These are phyloP conservation scores for Harpagifer antarcticus DNA, from an alignment of 2,797 vertebrate species.

Conservation along the genomic window DNA sequence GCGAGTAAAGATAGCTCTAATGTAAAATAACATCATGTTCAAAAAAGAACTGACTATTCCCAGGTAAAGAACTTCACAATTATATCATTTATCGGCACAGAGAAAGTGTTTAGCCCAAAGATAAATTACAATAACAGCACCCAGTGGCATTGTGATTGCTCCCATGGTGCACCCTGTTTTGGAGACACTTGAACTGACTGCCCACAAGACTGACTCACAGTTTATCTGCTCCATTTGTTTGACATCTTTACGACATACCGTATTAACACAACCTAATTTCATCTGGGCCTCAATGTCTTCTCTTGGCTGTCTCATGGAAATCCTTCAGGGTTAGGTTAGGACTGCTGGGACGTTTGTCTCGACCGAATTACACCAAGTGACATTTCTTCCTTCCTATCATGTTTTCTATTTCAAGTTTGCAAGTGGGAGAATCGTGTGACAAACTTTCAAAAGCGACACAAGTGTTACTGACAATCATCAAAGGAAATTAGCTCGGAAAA, in stretches of 20 bases:
- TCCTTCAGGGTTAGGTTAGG: constrained; percentile 80
- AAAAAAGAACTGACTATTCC: constrained; percentile 50
- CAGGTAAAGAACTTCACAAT: constrained; percentile 50
- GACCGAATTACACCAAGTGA: constrained; percentile 75
- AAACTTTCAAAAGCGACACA: constrained; percentile 80
- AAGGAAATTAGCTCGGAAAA: constrained; percentile 37
- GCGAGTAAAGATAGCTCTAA: constrained; percentile 49
- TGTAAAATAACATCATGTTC: constrained; percentile 55
- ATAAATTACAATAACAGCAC: constrained; percentile 76
- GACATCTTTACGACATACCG: constrained; percentile 78
- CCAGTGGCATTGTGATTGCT: constrained; percentile 69
- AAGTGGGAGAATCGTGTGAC: constrained; percentile 33
- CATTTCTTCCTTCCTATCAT: constrained; percentile 51
- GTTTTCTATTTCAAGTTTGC: constrained; percentile 67
- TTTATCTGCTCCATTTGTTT: constrained; percentile 82
- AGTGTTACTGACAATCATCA: constrained; percentile 80
- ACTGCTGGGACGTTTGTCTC: constrained; percentile 74
- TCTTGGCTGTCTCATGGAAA: constrained; percentile 74
- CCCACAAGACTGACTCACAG: constrained; percentile 69
- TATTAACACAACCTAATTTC: constrained; percentile 81
- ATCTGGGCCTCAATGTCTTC: constrained; percentile 73
- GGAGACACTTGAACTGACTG: constrained; percentile 65
- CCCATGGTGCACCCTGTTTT: constrained; percentile 70
- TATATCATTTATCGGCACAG: constrained; percentile 44
- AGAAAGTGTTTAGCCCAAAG: constrained; percentile 61